phyloP scores from a whole-genome alignment of 1,140 invertebrate genomes.

The Ectropis grisescens region DNA sequence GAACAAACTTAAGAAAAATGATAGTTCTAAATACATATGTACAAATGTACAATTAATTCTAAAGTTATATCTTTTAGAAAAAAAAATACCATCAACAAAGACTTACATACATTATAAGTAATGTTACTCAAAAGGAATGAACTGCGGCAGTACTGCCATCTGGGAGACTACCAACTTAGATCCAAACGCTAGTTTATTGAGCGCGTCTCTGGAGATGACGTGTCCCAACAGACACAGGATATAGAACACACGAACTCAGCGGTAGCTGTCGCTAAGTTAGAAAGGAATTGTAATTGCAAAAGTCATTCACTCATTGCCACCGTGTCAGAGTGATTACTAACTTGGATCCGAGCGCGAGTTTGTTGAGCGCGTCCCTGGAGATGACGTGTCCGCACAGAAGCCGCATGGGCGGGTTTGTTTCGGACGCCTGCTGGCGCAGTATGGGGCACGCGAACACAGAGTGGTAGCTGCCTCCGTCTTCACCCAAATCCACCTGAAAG shows the following conservation, averaged over 20 bases:
- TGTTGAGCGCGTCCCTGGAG: conserved; percentile 95
- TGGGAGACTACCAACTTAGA: conserved; percentile 88
- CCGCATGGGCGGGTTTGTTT: conserved; percentile 97
- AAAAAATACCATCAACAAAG: too few relatives aligned
- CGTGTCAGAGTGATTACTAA: conserved; percentile 64
- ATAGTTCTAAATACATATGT: too few relatives aligned
- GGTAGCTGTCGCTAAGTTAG: too few relatives aligned
- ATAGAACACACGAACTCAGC: too few relatives aligned
- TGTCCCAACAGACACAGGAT: conserved; percentile 91
- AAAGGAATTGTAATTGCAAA: too few relatives aligned
- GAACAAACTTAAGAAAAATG: too few relatives aligned
- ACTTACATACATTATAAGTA: too few relatives aligned
- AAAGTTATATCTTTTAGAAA: too few relatives aligned
- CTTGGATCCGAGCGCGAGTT: conserved; percentile 94
- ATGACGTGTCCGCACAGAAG: conserved; percentile 98
- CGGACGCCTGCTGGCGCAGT: conserved; percentile 94
- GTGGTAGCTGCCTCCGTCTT: conserved; percentile 91
- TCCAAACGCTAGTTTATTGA: conserved; percentile 93
- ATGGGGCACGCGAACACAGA: conserved; percentile 99
- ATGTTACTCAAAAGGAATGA: too few relatives aligned
- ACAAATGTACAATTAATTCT: too few relatives aligned
- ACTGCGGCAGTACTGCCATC: too few relatives aligned
- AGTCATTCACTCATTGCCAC: too few relatives aligned
- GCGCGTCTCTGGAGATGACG: conserved; percentile 96
- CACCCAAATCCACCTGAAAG: conserved; percentile 71